Evolutionary conservation across 37 sponge, comb jelly and placozoan genomes (phyloP), one percentile per base, ranked within the genome.

Genomic region (Tethya wilhelma): DNA sequence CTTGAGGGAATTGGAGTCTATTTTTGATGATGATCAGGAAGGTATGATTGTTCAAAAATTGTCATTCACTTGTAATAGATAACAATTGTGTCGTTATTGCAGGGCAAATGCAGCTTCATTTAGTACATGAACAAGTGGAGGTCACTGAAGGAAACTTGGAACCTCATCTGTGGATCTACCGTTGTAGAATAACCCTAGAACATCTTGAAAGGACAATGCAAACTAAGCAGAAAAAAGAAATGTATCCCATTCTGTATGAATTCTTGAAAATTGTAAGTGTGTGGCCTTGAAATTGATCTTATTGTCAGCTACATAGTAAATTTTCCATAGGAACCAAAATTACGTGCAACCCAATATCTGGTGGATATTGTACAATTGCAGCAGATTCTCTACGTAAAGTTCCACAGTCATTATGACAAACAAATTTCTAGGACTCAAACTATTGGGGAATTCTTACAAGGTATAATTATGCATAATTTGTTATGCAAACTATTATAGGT

Each of bases 361-460:
- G 86, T 90, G 6, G 82, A 89, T 64, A 81, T 93, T 34, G 75
- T 89, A 29, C 41, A 62, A 49, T 75, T 93, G 32, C 93, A 93
- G 62, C 86, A 67, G 56, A 33, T 3, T 38, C 28, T 90, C 33
- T 85, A 70, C n/a, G 71, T 78, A 5, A 29, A 36, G 23, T 89
- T 79, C 60, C 39, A 77, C 38, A 56, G 64, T 38, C 76, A 64
- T 19, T 22, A 77, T n/a, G 78, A 77, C 57, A 42, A 31, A 29
- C 53, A 73, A 4, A 74, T 74, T 23, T 62, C 75, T 4, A 30
- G 32, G 43, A 56, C 14, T 12, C 4, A 68, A 30, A 79, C 90
- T 30, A 79, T 89, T 57, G 69, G 79, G 58, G 59, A 72, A 19
- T 83, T 78, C 20, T 43, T 84, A 1, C 29, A 65, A 31, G 8